These are phyloP conservation scores for Mechanitis messenoides DNA, from an alignment of 2,888 invertebrate species.

Conservation along the genomic window DNA sequence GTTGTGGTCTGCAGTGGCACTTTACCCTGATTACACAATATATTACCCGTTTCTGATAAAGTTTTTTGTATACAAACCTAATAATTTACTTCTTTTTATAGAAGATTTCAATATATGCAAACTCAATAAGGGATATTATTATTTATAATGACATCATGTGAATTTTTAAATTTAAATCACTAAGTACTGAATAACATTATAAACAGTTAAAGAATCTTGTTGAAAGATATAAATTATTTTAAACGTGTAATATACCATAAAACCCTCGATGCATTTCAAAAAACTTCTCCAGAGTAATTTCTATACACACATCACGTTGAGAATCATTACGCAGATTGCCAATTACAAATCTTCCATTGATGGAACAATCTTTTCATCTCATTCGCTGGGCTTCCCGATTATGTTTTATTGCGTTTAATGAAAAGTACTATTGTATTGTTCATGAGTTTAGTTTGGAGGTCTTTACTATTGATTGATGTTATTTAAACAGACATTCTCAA, in stretches of 20 bases:
- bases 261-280: not conserved
- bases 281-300: not conserved
- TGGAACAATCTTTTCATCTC: conserved; percentile 35
- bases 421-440: conserved; percentile 13
- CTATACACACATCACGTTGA: conserved; percentile 12
- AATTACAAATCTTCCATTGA: conserved; percentile 38
- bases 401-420: conserved; percentile 18
- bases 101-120: no score
- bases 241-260: not conserved
- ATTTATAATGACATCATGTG: no score
- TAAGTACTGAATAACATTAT: no score
- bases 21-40: no score
- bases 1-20: no score
- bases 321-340: conserved; percentile 33
- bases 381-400: conserved; percentile 15
- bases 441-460: not conserved
- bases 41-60: no score
- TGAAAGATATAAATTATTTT: not conserved
- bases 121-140: no score
- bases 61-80: no score
- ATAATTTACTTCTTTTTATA: no score
- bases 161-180: no score
- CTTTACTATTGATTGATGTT: not conserved
- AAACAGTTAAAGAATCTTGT: not conserved
- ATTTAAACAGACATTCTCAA: no score